Conservation (phyloP, 1,140 invertebrate species). For the Ooceraea biroi region DNA sequence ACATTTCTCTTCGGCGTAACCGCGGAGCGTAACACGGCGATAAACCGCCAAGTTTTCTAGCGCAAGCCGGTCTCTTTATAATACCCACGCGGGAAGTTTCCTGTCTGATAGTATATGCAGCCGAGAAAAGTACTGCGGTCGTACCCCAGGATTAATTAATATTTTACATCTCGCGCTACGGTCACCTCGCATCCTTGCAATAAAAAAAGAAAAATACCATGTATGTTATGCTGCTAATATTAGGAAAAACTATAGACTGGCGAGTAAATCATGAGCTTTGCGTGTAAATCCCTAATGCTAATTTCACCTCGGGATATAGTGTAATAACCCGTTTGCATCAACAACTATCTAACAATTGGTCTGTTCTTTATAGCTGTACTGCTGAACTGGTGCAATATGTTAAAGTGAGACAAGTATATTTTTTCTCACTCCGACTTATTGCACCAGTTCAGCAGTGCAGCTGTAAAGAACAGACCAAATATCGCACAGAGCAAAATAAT, state of each 20-base stretch:
- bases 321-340: slow-evolving; percentile 44
- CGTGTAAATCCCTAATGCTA: slow-evolving; percentile 23
- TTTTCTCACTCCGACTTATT: no score
- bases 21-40: neutral
- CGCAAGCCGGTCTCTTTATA: neutral
- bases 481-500: slow-evolving; percentile 2
- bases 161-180: neutral
- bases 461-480: no score
- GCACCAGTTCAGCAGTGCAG: no score
- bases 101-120: neutral
- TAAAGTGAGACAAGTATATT: no score
- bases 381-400: no score
- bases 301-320: slow-evolving; percentile 6
- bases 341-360: no score
- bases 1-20: slow-evolving; percentile 10
- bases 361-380: no score
- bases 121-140: neutral
- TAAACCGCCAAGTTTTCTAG: slow-evolving; percentile 42
- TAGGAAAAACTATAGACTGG: neutral
- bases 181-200: neutral
- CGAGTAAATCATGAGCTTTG: slow-evolving; percentile 7
- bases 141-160: slow-evolving; percentile 7
- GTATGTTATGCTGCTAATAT: neutral
- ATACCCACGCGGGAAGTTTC: neutral
- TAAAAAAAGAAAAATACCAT: neutral